Percentiles rank a stretch among this genome's conserved stretches.
These are phyloP conservation scores for Rhyacophila brunnea DNA, from an alignment of 1,140 invertebrate genomes.

Conservation along the genomic window DNA sequence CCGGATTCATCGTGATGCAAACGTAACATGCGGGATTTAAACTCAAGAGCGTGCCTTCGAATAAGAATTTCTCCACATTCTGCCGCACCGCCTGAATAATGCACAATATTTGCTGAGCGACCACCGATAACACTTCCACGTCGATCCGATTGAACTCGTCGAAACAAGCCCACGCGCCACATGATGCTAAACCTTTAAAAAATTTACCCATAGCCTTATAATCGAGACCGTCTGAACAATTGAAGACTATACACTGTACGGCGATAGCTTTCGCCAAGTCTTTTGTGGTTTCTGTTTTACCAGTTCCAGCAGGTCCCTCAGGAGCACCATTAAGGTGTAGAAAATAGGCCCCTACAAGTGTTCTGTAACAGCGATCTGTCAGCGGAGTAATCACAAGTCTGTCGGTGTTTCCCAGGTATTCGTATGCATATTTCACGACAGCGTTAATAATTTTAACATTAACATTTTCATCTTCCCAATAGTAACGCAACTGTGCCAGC, in stretches of 20 bases:
- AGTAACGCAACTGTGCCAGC: slow-evolving; percentile 88
- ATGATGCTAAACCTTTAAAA: slow-evolving; percentile 81
- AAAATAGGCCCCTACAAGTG: slow-evolving; percentile 84
- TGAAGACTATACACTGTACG: slow-evolving; percentile 88
- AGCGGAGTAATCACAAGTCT: slow-evolving; percentile 81
- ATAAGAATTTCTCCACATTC: slow-evolving; percentile 70
- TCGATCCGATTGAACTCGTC: slow-evolving; percentile 92
- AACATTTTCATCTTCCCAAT: slow-evolving; percentile 80
- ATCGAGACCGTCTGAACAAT: slow-evolving; percentile 88
- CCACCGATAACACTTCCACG: slow-evolving; percentile 87
- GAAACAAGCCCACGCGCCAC: slow-evolving; percentile 89
- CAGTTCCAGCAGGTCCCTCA: slow-evolving; percentile 87
- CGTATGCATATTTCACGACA: slow-evolving; percentile 82
- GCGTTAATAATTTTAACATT: slow-evolving; percentile 87
- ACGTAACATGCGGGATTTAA: slow-evolving; percentile 82
- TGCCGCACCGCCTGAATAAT: slow-evolving; percentile 78
- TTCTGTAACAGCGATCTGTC: slow-evolving; percentile 85
- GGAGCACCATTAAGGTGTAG: slow-evolving; percentile 83
- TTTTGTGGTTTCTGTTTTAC: slow-evolving; percentile 94
- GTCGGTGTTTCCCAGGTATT: slow-evolving; percentile 83
- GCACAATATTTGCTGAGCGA: slow-evolving; percentile 79
- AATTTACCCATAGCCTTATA: slow-evolving; percentile 93
- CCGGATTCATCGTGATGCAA: slow-evolving; percentile 90
- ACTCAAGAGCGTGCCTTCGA: slow-evolving; percentile 87
- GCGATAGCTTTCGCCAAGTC: slow-evolving; percentile 85